Evolutionary conservation across 2,888 invertebrate species (phyloP).

Genomic region (Pterostichus niger): DNA sequence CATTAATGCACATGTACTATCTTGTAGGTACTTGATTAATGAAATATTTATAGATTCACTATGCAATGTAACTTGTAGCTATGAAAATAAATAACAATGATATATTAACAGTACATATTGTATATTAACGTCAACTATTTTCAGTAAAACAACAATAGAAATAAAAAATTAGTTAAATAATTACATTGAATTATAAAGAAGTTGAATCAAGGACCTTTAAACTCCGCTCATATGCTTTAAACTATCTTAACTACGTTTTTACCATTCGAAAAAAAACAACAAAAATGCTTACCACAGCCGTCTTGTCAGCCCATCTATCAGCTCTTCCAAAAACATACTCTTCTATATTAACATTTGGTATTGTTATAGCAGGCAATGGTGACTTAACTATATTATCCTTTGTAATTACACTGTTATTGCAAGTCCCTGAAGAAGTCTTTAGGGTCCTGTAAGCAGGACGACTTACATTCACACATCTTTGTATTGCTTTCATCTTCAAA

Average conservation of each 20-base stretch:
- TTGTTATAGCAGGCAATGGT: conserved; percentile 13
- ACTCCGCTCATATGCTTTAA: too few relatives aligned
- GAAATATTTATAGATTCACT: too few relatives aligned
- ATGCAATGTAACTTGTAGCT: too few relatives aligned
- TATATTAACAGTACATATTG: too few relatives aligned
- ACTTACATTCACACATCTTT: not conserved
- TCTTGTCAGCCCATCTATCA: conserved; percentile 48
- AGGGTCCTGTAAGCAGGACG: conserved; percentile 19
- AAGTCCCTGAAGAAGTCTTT: not conserved
- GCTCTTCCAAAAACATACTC: conserved; percentile 30
- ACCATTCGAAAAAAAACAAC: not conserved
- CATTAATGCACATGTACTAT: too few relatives aligned
- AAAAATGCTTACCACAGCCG: conserved; percentile 52
- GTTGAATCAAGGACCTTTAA: too few relatives aligned
- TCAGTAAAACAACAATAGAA: too few relatives aligned
- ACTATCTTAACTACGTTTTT: too few relatives aligned
- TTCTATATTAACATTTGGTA: conserved; percentile 42
- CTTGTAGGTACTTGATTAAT: too few relatives aligned
- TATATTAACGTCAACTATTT: too few relatives aligned
- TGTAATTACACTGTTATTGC: conserved; percentile 6
- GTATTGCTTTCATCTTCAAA: conserved; percentile 26
- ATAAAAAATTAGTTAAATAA: not conserved
- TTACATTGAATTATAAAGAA: too few relatives aligned
- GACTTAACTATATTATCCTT: conserved; percentile 55
- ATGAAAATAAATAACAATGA: too few relatives aligned